Percentiles rank a stretch among this genome's conserved stretches.
These are phyloP conservation scores for Papilio elwesi DNA, from an alignment of 2,888 invertebrate species.

Conservation along the genomic window DNA sequence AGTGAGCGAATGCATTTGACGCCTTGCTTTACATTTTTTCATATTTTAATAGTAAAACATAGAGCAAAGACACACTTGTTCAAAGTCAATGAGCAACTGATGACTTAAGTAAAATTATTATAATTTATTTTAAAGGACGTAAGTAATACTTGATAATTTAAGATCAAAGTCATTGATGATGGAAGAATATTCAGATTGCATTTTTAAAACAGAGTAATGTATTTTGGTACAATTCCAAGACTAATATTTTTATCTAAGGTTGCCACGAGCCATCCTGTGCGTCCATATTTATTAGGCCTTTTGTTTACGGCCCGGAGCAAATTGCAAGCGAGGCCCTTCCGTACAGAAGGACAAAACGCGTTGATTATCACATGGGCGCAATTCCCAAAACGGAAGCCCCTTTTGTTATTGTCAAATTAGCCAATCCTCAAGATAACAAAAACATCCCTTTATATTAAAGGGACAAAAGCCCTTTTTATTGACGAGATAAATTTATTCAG, in stretches of 20 bases:
- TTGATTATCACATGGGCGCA: conserved; percentile 73
- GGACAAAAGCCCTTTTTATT: conserved; percentile 80
- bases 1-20: neutral
- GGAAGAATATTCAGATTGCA: neutral
- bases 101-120: too few relatives aligned
- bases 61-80: too few relatives aligned
- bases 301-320: conserved; percentile 55
- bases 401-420: conserved; percentile 85
- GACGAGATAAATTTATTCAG: conserved; percentile 79
- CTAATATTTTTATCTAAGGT: conserved; percentile 35
- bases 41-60: too few relatives aligned
- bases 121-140: too few relatives aligned
- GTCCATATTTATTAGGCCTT: conserved; percentile 58
- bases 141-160: neutral
- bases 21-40: neutral
- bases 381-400: conserved; percentile 75
- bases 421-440: conserved; percentile 85
- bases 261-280: conserved; percentile 51
- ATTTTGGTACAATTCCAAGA: conserved; percentile 30
- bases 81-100: too few relatives aligned
- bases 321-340: conserved; percentile 60
- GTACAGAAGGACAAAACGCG: conserved; percentile 63
- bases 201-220: neutral
- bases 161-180: neutral
- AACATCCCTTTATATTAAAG: conserved; percentile 77